Evolutionary conservation across 2,888 invertebrate species (phyloP), one percentile per base, ranked within the genome.

Genomic region (Xylota sylvarum): DNA sequence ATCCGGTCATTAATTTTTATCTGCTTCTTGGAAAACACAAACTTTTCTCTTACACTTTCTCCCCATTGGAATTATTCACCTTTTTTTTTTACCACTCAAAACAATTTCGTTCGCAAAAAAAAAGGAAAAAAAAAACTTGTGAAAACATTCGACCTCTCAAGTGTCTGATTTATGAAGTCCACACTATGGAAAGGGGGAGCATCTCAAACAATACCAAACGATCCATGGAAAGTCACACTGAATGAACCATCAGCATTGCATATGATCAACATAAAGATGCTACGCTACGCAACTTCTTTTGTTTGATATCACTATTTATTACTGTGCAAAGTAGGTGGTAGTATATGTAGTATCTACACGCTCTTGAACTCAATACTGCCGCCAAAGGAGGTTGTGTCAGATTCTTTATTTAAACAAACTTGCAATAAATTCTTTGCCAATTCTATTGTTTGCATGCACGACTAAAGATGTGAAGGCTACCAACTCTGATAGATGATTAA

Each of bases 361-460:
- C 67, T 86, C 86, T 86, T 86, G 82, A 86, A 78, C 82, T 52
- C 82, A 82, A 73, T 73, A 60, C 60, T 60, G 43, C 43, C 55
- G 48, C n/a, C 14, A 40, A 12, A 67, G 62, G 55, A 73, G 76
- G 77, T 73, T 78, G 46, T 56, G 35, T 62, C 60, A 69, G 85
- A 81, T 77, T 76, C 52, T 81, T 55, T 60, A 70, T 81, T 86
- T 65, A 27, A 80, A 76, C 52, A 80, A 72, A 79, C 19, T 65
- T 55, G 76, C 72, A 78, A 82, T 86, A 86, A 86, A 86, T 82
- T 73, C 81, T 73, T 72, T 55, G 72, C 48, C 82, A 82, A 86
- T 82, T 86, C 82, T 82, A 78, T 86, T 86, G 86, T 86, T 86
- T 82, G 73, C 77, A 77, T 78, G 78, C 65, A 67, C 69, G 58